Percentiles rank a stretch among this genome's conserved stretches.
Conservation (phyloP, 2,113 vertebrate genomes). For the Neofelis nebulosa region DNA sequence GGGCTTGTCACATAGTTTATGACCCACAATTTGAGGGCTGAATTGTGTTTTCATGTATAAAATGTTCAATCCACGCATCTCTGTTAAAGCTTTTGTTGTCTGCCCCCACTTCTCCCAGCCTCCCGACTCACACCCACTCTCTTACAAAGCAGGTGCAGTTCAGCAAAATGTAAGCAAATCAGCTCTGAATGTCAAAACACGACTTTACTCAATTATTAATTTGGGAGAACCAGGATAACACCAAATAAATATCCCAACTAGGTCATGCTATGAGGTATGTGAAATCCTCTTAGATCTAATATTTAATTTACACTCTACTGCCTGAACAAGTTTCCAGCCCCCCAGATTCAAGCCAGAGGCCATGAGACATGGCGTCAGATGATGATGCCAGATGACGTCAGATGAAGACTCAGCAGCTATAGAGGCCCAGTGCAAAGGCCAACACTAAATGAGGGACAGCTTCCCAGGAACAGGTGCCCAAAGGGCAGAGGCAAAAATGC, state of each 20-base stretch:
- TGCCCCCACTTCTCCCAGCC: background rate
- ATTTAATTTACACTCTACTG: background rate
- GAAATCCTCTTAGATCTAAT: background rate
- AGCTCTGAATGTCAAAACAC: constrained; percentile 36
- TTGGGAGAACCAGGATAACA: constrained; percentile 23
- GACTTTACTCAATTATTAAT: constrained; percentile 52
- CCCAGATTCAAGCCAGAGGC: constrained; percentile 13
- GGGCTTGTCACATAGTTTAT: background rate
- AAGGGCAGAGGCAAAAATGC: background rate
- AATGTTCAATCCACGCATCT: background rate
- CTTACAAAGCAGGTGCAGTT: background rate
- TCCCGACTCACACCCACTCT: background rate
- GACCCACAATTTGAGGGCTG: background rate
- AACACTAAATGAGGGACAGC: background rate
- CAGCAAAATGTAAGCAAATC: constrained; percentile 36
- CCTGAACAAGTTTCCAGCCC: background rate
- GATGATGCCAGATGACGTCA: background rate
- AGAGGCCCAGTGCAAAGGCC: background rate
- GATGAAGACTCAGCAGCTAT: background rate
- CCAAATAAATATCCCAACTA: constrained; percentile 22
- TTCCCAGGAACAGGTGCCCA: background rate
- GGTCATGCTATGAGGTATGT: background rate
- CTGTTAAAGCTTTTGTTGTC: background rate
- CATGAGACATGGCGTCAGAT: background rate
- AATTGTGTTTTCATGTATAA: background rate